Evolutionary conservation across 2,888 invertebrate genomes (phyloP).

Genomic region (Aphidoletes aphidimyza): DNA sequence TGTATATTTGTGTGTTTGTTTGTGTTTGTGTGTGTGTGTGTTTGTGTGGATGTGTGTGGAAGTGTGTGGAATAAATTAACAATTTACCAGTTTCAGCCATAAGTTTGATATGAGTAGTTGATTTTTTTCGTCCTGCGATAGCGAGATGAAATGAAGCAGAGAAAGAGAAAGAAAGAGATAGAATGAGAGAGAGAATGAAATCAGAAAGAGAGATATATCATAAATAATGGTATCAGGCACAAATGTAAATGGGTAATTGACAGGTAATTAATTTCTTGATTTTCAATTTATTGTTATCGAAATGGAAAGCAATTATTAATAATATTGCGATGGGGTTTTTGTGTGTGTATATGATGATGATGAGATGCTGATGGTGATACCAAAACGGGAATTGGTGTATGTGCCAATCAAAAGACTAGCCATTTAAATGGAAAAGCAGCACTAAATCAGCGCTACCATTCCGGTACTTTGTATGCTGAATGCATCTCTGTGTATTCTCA

Average conservation of each 20-base stretch:
- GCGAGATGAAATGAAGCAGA: background rate
- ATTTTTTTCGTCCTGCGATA: slow-evolving; percentile 93
- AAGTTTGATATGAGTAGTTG: slow-evolving; percentile 95
- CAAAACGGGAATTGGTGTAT: background rate
- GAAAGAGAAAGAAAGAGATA: slow-evolving; percentile 58
- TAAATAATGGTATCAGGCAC: background rate
- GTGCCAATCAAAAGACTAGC: background rate
- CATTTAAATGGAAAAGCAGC: background rate
- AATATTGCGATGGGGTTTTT: too few species aligned
- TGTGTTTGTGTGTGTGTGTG: background rate
- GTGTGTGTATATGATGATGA: too few species aligned
- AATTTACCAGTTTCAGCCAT: slow-evolving; percentile 94
- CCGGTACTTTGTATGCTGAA: too few species aligned
- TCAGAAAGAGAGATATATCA: background rate
- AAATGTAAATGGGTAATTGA: background rate
- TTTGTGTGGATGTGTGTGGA: too few species aligned
- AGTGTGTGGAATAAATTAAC: background rate
- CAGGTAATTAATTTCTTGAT: background rate
- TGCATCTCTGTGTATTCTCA: too few species aligned
- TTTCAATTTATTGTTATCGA: background rate
- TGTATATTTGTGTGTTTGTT: slow-evolving; percentile 54
- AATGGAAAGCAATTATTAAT: background rate
- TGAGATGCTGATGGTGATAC: too few species aligned
- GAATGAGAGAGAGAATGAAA: background rate
- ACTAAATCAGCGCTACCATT: background rate